A percentile compares a stretch with the other conserved stretches of the same genome.
Evolutionary conservation across 1,140 invertebrate species (phyloP).

Genomic region (Lucilia cuprina): DNA sequence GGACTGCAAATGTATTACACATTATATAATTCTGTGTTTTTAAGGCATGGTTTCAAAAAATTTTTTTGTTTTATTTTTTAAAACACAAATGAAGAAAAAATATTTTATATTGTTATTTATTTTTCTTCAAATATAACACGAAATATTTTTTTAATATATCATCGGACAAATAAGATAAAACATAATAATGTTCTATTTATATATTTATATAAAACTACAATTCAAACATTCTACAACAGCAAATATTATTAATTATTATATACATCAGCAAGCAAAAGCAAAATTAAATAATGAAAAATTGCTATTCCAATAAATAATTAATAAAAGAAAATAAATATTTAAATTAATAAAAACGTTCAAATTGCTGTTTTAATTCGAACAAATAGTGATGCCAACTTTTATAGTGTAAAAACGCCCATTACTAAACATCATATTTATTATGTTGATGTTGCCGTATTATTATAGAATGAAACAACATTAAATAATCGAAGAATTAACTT

Average conservation of each 20-base stretch:
- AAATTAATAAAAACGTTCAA: background rate
- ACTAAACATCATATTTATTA: too few species aligned
- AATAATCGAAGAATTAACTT: too few species aligned
- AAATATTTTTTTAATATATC: background rate
- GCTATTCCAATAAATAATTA: slow-evolving; percentile 9
- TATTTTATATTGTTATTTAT: too few species aligned
- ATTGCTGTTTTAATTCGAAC: too few species aligned
- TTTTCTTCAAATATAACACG: background rate
- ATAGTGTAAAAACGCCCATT: background rate
- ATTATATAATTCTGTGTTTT: too few species aligned
- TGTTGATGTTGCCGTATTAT: too few species aligned
- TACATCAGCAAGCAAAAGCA: background rate
- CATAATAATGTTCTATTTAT: background rate
- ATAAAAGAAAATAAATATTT: slow-evolving; percentile 9
- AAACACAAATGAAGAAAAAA: too few species aligned
- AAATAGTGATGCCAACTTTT: background rate
- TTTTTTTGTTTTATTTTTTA: background rate
- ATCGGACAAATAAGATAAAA: background rate
- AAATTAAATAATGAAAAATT: background rate
- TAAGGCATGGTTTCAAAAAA: slow-evolving; percentile 22
- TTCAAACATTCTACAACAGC: slow-evolving; percentile 10
- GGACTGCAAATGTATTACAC: too few species aligned
- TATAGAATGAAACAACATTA: too few species aligned
- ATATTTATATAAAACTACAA: background rate
- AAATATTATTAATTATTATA: slow-evolving; percentile 12